Evolutionary conservation across 2,797 vertebrate species (phyloP).

Genomic region (Valencia hispanica): DNA sequence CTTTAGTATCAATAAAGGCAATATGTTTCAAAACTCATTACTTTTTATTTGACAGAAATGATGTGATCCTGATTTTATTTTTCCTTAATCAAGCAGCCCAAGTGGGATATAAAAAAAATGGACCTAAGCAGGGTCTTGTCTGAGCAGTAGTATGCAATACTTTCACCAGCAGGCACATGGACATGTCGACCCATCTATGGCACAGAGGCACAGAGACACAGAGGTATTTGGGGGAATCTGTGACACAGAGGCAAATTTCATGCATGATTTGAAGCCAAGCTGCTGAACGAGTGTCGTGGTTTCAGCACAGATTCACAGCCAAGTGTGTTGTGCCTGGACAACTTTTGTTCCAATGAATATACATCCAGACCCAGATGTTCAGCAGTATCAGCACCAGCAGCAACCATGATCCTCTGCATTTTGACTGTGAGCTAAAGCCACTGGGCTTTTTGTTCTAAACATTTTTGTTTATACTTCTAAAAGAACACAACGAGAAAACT

Average conservation of each 20-base stretch:
- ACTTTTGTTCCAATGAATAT: conserved; percentile 30
- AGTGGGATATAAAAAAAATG: background rate
- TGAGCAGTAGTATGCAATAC: background rate
- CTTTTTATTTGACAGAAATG: background rate
- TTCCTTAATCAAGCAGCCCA: background rate
- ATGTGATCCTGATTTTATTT: background rate
- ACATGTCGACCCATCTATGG: conserved; percentile 5
- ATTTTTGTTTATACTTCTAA: conserved; percentile 43
- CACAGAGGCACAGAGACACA: conserved; percentile 47
- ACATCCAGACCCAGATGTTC: conserved; percentile 7
- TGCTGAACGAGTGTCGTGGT: conserved; percentile 45
- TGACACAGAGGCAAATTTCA: conserved; percentile 60
- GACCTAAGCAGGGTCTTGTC: background rate
- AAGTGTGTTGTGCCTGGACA: conserved; percentile 41
- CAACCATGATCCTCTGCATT: conserved; percentile 28
- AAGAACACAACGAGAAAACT: background rate
- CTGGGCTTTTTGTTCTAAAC: conserved; percentile 51
- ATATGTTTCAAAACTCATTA: too few species aligned
- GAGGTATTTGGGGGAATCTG: conserved; percentile 38
- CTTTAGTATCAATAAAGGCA: too few species aligned
- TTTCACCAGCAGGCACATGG: background rate
- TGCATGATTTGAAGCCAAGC: conserved; percentile 61
- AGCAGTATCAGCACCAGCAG: conserved; percentile 32
- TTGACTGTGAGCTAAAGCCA: conserved; percentile 38
- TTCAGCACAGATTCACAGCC: conserved; percentile 38